Conservation (phyloP, 2,888 invertebrate genomes). For the Caenorhabditis doughertyi region DNA sequence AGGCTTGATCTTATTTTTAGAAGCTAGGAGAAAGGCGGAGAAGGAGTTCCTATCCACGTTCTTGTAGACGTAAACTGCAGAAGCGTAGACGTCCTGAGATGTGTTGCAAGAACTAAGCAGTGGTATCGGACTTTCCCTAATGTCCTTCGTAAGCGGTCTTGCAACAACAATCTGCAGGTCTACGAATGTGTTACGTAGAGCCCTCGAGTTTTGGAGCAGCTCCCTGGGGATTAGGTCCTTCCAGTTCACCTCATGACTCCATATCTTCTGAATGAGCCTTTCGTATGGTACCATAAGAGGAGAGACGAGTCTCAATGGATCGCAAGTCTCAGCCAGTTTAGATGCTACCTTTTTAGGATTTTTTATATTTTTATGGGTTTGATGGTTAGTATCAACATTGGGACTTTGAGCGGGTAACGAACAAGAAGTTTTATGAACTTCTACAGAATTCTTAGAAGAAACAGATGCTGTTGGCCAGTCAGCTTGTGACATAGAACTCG, state of each 20-base stretch:
- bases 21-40: conserved; percentile 50
- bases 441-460: too few relatives aligned
- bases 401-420: not conserved
- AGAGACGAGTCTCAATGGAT: conserved; percentile 45
- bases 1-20: conserved; percentile 56
- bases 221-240: conserved; percentile 4
- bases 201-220: not conserved
- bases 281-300: conserved; percentile 49
- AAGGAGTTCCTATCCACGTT: conserved; percentile 44
- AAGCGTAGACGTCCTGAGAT: conserved; percentile 10
- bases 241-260: conserved; percentile 24
- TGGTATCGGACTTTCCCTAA: too few relatives aligned
- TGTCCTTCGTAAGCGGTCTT: not conserved
- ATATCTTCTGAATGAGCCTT: conserved; percentile 29
- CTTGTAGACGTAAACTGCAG: not conserved
- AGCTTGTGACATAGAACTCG: not conserved
- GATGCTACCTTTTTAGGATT: too few relatives aligned
- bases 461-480: conserved; percentile 11
- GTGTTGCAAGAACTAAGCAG: conserved; percentile 21
- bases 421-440: too few relatives aligned
- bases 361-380: too few relatives aligned
- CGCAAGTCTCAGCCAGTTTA: conserved; percentile 28
- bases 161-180: not conserved
- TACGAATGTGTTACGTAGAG: not conserved
- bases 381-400: too few relatives aligned